phyloP scores from a whole-genome alignment of 1,140 invertebrate species.

The Colletes latitarsis region DNA sequence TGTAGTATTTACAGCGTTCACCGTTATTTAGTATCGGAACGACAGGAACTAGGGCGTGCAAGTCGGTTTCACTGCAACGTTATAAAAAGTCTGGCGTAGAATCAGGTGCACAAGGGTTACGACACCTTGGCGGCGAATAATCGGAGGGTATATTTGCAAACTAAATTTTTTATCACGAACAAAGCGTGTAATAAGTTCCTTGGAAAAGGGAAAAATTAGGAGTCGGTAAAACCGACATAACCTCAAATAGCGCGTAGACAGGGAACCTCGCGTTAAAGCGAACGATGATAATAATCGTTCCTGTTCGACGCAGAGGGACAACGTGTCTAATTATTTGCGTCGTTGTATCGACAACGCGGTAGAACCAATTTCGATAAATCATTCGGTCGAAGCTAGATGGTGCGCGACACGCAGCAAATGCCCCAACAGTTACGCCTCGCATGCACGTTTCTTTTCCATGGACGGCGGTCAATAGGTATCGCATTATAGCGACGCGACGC shows the following conservation, averaged over 20 bases:
- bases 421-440: neutral
- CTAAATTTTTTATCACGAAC: no score
- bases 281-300: neutral
- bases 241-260: no score
- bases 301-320: no score
- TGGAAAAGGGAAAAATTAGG: no score
- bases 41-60: neutral
- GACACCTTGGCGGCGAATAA: no score
- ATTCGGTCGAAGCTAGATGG: neutral
- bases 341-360: no score
- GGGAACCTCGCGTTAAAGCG: no score
- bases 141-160: no score
- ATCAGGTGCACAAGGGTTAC: no score
- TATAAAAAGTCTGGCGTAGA: neutral
- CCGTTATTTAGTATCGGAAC: neutral
- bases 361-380: neutral
- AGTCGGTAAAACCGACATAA: neutral
- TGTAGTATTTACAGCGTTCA: neutral
- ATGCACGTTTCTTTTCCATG: conserved; percentile 25
- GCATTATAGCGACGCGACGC: conserved; percentile 41
- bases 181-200: no score
- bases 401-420: neutral
- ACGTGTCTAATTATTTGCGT: no score
- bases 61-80: neutral
- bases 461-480: conserved; percentile 34